Percentiles rank a stretch among this genome's conserved stretches.
Evolutionary conservation across 2,797 vertebrate species (phyloP).

Genomic region (Syncerus caffer): DNA sequence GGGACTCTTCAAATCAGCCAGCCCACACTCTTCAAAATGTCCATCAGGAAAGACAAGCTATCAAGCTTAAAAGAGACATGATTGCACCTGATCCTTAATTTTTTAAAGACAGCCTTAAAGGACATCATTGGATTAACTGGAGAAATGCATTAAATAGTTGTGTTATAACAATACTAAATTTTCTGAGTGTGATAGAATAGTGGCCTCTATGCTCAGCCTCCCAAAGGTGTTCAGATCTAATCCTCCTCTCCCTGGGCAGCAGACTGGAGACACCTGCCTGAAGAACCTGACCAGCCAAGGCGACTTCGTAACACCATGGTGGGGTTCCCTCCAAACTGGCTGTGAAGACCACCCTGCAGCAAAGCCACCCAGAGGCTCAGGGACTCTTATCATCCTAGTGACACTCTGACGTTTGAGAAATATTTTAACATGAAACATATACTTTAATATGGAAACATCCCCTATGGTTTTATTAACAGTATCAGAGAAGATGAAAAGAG

Average conservation of each 20-base stretch:
- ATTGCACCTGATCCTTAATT: background rate
- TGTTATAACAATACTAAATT: background rate
- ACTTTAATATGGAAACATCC: background rate
- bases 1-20: background rate
- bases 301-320: rapidly evolving
- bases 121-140: background rate
- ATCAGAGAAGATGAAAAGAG: background rate
- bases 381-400: background rate
- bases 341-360: rapidly evolving
- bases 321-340: too few relatives aligned
- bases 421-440: background rate
- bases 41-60: background rate
- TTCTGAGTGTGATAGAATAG: background rate
- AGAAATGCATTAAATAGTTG: background rate
- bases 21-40: background rate
- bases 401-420: background rate
- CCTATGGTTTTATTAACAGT: background rate
- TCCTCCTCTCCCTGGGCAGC: background rate
- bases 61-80: rapidly evolving
- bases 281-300: background rate
- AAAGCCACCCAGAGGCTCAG: too few relatives aligned
- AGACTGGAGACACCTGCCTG: rapidly evolving
- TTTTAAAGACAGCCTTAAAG: background rate
- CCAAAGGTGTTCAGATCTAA: background rate
- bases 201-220: background rate